Conservation (phyloP, 2,888 invertebrate genomes). For the Tridacna gigas region DNA sequence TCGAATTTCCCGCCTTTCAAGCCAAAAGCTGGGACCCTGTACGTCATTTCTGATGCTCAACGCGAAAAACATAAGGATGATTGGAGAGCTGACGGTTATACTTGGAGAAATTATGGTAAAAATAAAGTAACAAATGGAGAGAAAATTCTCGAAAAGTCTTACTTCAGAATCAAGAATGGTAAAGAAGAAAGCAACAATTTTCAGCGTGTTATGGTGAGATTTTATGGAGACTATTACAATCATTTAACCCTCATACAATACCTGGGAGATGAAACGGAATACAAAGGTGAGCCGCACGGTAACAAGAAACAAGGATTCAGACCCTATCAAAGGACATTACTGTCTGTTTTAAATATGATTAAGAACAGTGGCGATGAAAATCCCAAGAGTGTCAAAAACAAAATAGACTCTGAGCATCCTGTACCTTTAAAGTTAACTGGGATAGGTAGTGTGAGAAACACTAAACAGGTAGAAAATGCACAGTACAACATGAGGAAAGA, state of each 20-base stretch:
- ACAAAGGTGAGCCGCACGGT: background rate
- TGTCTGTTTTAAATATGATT: background rate
- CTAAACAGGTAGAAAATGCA: slow-evolving; percentile 1
- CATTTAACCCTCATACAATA: background rate
- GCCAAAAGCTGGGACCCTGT: too few species aligned
- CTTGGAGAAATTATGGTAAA: too few species aligned
- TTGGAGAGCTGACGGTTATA: too few species aligned
- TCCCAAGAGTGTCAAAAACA: background rate
- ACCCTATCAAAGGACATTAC: background rate
- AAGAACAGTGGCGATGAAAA: background rate
- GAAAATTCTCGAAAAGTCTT: too few species aligned
- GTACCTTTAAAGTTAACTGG: background rate
- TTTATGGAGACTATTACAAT: too few species aligned
- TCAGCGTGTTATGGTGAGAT: too few species aligned
- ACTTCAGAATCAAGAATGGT: too few species aligned
- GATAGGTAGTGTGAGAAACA: background rate
- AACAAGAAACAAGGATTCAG: background rate
- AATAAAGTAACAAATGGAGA: too few species aligned
- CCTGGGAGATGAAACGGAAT: background rate
- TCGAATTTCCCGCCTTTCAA: too few species aligned
- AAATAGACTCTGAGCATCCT: background rate
- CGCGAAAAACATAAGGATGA: too few species aligned
- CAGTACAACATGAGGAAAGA: slow-evolving; percentile 6
- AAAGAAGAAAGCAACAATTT: too few species aligned
- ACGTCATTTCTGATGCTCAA: too few species aligned